phyloP scores from a whole-genome alignment of 37 sponge, comb jelly and placozoan species.

The Beroe ovata region DNA sequence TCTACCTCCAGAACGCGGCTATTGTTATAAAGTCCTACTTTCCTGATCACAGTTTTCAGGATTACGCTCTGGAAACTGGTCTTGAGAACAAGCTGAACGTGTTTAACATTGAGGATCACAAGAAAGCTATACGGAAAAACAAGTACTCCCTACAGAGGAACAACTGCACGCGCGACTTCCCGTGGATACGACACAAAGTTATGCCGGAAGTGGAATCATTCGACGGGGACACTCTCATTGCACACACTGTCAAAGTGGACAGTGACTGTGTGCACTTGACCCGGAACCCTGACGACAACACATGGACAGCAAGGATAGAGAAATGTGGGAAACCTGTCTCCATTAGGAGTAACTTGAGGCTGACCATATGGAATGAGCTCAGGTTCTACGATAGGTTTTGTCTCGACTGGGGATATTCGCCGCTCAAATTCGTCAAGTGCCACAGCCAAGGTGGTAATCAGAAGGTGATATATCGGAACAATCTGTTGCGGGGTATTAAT shows the following conservation, averaged over 20 bases:
- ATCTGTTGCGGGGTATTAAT: neutral
- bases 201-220: neutral
- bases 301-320: neutral
- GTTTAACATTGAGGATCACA: neutral
- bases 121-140: neutral
- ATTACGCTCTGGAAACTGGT: neutral
- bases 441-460: neutral
- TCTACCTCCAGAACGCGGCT: neutral
- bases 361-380: constrained; percentile 19
- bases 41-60: neutral
- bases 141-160: neutral
- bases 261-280: neutral
- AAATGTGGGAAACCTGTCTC: neutral
- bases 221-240: constrained; percentile 4
- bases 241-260: neutral
- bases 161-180: neutral
- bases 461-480: neutral
- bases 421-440: neutral
- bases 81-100: neutral
- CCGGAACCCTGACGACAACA: neutral
- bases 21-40: constrained; percentile 17
- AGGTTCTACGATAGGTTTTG: constrained; percentile 10
- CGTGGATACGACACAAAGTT: neutral
- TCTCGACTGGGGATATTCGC: constrained; percentile 1
- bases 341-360: neutral